phyloP scores from a whole-genome alignment of 2,113 vertebrate species.

The Pollachius pollachius region DNA sequence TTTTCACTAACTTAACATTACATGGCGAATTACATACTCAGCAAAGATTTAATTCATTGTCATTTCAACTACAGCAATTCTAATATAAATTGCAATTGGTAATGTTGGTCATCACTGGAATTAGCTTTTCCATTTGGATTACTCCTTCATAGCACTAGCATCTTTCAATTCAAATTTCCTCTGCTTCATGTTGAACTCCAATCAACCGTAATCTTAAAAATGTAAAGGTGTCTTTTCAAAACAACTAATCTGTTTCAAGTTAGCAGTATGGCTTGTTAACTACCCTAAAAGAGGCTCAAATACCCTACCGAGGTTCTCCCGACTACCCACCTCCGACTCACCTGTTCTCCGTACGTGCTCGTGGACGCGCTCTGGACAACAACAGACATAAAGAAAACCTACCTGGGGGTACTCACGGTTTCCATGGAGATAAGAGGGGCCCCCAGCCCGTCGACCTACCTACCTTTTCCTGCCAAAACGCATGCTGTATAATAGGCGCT shows the following conservation, averaged over 20 bases:
- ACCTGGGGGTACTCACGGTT: slow-evolving; percentile 73
- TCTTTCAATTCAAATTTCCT: no score
- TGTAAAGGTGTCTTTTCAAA: no score
- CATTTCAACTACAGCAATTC: not conserved
- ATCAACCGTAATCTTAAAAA: no score
- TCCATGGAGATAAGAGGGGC: slow-evolving; percentile 39
- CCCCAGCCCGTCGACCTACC: slow-evolving; percentile 60
- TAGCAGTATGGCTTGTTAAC: no score
- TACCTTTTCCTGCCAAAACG: slow-evolving; percentile 59
- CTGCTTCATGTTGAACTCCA: no score
- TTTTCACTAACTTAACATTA: not conserved
- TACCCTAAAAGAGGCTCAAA: not conserved
- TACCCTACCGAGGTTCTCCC: slow-evolving; percentile 53
- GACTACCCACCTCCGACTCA: slow-evolving; percentile 66
- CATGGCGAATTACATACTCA: not conserved
- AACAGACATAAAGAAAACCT: slow-evolving; percentile 70
- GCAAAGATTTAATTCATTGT: not conserved
- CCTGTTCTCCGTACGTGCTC: slow-evolving; percentile 49
- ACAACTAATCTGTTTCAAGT: no score
- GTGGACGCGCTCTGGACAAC: slow-evolving; percentile 51
- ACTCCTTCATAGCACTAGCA: no score
- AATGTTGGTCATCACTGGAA: no score
- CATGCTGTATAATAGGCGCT: slow-evolving; percentile 46
- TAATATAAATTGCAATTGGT: no score
- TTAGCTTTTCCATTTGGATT: no score